Percentiles rank a stretch among this genome's conserved stretches.
phyloP scores from a whole-genome alignment of 2,113 vertebrate genomes.

The Heteronetta atricapilla region DNA sequence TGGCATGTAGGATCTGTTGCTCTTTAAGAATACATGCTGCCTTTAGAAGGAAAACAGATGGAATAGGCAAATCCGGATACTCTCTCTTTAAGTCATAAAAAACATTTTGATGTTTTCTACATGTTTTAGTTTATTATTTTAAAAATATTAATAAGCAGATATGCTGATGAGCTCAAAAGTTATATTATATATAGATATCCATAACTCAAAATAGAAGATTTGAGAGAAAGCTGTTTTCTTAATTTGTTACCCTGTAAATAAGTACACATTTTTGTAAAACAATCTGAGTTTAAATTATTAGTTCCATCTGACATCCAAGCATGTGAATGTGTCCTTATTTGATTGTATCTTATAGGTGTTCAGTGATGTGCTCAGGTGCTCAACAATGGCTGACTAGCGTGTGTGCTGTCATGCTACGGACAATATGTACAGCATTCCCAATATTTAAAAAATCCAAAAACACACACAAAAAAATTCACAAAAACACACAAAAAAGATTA shows the following conservation, averaged over 20 bases:
- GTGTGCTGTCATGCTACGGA: constrained; percentile 83
- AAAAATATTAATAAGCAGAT: constrained; percentile 28
- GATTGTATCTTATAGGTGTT: constrained; percentile 85
- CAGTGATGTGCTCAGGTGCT: constrained; percentile 85
- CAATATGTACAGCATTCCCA: constrained; percentile 76
- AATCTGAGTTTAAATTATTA: constrained; percentile 79
- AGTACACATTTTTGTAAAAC: constrained; percentile 85
- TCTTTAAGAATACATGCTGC: constrained; percentile 65
- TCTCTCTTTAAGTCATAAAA: constrained; percentile 78
- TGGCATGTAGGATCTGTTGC: background rate
- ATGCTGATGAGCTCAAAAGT: constrained; percentile 66
- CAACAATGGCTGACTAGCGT: constrained; percentile 77
- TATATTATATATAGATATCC: constrained; percentile 71
- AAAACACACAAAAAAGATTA: constrained; percentile 68
- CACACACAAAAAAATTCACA: constrained; percentile 53
- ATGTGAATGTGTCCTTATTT: constrained; percentile 88
- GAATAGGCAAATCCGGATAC: constrained; percentile 66
- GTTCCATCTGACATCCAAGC: constrained; percentile 87
- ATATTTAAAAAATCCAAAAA: constrained; percentile 68
- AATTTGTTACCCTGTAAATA: constrained; percentile 92
- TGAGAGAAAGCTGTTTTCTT: constrained; percentile 82
- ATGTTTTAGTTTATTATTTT: constrained; percentile 61
- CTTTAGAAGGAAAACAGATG: constrained; percentile 58
- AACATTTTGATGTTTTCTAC: constrained; percentile 68
- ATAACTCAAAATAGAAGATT: constrained; percentile 76